Base-by-base conservation (phyloP, 2,113 vertebrate genomes). In the Sigmodon hispidus region DNA sequence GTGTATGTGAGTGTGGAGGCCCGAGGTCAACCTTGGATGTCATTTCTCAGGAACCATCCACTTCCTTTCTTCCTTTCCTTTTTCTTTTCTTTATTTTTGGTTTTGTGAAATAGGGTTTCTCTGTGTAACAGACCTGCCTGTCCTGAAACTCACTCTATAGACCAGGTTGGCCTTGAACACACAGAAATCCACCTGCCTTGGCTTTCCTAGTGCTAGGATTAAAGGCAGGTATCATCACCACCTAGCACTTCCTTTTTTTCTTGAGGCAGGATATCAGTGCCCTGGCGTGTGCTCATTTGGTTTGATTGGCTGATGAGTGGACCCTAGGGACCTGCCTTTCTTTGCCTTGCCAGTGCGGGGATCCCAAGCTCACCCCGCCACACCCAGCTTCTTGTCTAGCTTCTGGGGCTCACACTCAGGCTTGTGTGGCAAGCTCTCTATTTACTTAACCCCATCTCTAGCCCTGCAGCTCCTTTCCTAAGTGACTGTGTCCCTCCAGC, bases 401-500 rank as follows among this genome's bases (percentile, higher is more conserved):
- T 55, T 50, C 77, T 80, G 31, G 77, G 15, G 21, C 50, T 55
- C 77, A 80, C 36, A 55, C 34, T 80, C 50, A 21, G 77, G 34
- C 50, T 55, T 21, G 17, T 36, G 17, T 34, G 12, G 34, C 17
- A 80, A n/a, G 50, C 2, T 55, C 48, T n/a, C 36, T 55, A n/a
- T 5, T 31, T 61, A 48, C 75, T n/a, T n/a, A 3, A 5, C 29
- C 45, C 45, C 48, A 52, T 50, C 24, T 17, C 75, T 12, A 50
- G 17, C 19, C 59, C 50, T 26, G 57, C 67, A 57, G 72, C 12
- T 11, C 24, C 21, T 31, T 76, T 22, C 55, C 31, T 45, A 43
- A 67, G 43, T 15, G 61, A 0, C 1, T 6, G 0, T 4, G 21
- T 19, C 34, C 59, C 67, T 36, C 63, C 29, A 17, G 13, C 26